phyloP scores from a whole-genome alignment of 2,888 invertebrate genomes.

The Euclidia mi region DNA sequence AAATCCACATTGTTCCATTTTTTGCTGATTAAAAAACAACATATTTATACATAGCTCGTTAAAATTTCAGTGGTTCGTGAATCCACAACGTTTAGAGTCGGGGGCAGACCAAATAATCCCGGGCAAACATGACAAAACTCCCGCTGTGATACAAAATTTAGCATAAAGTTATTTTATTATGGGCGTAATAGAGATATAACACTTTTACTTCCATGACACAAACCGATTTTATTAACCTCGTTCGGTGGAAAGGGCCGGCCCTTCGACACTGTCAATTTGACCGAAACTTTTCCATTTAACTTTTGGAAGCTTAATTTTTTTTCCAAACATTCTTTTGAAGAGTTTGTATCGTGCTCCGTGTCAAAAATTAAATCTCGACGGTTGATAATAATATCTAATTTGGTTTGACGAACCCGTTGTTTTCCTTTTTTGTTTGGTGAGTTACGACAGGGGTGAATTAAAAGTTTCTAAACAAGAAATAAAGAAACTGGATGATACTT shows the following conservation, averaged over 20 bases:
- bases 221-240: constrained; percentile 77
- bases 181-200: constrained; percentile 64
- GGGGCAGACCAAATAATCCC: constrained; percentile 36
- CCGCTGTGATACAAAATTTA: constrained; percentile 42
- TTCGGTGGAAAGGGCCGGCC: constrained; percentile 57
- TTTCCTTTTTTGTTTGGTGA: constrained; percentile 6
- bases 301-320: constrained; percentile 74
- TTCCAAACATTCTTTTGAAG: constrained; percentile 76
- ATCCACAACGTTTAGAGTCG: constrained; percentile 28
- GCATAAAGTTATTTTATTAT: constrained; percentile 61
- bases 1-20: constrained; percentile 3
- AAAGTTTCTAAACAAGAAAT: no score
- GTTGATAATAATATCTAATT: constrained; percentile 55
- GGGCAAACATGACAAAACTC: constrained; percentile 29
- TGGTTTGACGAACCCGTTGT: constrained; percentile 33
- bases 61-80: constrained; percentile 19
- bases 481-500: no score
- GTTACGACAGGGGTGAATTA: background rate
- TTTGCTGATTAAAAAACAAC: constrained; percentile 7
- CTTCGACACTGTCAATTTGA: constrained; percentile 83
- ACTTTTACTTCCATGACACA: constrained; percentile 67
- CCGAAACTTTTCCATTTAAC: constrained; percentile 88
- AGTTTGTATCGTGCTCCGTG: constrained; percentile 68
- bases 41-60: constrained; percentile 16
- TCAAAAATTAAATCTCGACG: constrained; percentile 71